Conservation (phyloP, 1,140 invertebrate species). For the Formica exsecta region DNA sequence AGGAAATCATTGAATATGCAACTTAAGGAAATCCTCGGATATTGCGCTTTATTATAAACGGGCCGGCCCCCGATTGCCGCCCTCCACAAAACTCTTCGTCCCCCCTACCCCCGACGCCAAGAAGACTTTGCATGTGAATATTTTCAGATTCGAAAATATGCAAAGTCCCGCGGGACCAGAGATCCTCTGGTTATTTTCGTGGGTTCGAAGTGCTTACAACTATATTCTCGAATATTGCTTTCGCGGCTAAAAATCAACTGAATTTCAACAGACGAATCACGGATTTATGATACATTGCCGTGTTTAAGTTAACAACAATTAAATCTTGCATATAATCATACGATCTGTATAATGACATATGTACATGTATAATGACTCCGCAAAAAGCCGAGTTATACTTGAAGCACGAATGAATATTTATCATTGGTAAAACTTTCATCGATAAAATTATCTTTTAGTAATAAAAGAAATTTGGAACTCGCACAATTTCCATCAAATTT, state of each 20-base stretch:
- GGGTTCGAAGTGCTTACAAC: constrained; percentile 41
- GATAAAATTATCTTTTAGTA: constrained; percentile 38
- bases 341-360: not conserved
- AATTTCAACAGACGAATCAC: constrained; percentile 12
- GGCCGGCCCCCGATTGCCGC: constrained; percentile 60
- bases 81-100: constrained; percentile 33
- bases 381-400: not conserved
- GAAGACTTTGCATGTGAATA: constrained; percentile 83
- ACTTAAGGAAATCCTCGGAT: constrained; percentile 88
- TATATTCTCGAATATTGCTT: constrained; percentile 65
- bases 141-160: constrained; percentile 85
- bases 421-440: not conserved
- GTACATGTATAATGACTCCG: not conserved
- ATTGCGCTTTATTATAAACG: constrained; percentile 88
- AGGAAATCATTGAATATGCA: constrained; percentile 91
- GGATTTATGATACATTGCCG: not conserved
- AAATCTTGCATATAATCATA: not conserved
- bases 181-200: constrained; percentile 62
- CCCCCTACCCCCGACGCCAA: constrained; percentile 32
- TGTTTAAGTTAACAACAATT: constrained; percentile 20
- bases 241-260: constrained; percentile 41
- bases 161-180: constrained; percentile 75
- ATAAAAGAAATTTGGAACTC: constrained; percentile 43
- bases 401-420: not conserved
- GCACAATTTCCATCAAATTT: constrained; percentile 23